Conservation (phyloP, 2,797 vertebrate species). For the Alfaro cultratus region DNA sequence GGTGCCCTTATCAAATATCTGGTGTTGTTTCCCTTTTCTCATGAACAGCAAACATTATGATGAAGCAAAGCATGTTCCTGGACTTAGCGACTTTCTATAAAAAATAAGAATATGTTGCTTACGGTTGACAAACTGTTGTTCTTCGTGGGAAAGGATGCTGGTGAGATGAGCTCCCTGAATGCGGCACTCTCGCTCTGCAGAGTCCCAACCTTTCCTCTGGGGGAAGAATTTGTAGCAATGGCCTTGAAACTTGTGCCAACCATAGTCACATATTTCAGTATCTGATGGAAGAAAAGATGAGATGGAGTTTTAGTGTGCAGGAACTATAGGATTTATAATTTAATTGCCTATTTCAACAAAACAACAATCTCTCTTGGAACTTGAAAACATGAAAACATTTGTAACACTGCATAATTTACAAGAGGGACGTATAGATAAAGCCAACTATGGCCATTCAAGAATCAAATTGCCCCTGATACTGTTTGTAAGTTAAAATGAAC, state of each 20-base stretch:
- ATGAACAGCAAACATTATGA: not conserved
- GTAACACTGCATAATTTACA: slow-evolving; percentile 17
- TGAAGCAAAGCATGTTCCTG: not conserved
- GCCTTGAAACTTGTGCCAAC: slow-evolving; percentile 99
- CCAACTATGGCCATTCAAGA: slow-evolving; percentile 16
- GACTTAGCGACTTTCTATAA: not conserved
- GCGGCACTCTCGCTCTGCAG: slow-evolving; percentile 94
- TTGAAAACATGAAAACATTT: not conserved
- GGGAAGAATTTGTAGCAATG: slow-evolving; percentile 97
- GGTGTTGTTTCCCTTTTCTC: slow-evolving; percentile 1
- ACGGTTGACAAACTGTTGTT: slow-evolving; percentile 97
- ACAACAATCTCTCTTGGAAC: not conserved
- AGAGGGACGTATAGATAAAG: slow-evolving; percentile 10
- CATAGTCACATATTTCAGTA: slow-evolving; percentile 91
- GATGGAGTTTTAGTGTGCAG: slow-evolving; percentile 11
- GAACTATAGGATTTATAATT: not conserved
- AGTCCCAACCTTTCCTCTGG: slow-evolving; percentile 92
- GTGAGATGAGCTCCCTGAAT: slow-evolving; percentile 92
- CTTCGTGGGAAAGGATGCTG: slow-evolving; percentile 92
- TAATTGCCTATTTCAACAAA: not conserved
- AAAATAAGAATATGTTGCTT: slow-evolving; percentile 64
- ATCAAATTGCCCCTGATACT: slow-evolving; percentile 26
- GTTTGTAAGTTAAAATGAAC: slow-evolving; percentile 21
- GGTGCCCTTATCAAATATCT: not conserved
- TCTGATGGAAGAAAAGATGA: slow-evolving; percentile 76